Conservation (phyloP, 2,888 invertebrate species). For the Amphipoea lucens region DNA sequence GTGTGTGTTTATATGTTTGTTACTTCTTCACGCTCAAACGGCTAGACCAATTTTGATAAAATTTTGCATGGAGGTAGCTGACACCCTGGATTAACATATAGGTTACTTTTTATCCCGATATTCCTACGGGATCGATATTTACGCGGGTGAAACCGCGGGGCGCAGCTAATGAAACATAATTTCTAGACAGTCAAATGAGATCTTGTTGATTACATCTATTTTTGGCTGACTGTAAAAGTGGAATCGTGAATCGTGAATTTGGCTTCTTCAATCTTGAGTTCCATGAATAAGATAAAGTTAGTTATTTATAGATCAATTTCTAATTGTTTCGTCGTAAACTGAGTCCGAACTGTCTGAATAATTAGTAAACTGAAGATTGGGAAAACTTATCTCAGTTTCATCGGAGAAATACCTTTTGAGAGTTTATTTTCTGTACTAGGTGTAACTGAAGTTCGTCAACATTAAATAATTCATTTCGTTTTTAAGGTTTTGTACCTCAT, state of each 20-base stretch:
- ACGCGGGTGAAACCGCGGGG: too few species aligned
- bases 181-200: neutral
- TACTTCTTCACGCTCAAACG: too few species aligned
- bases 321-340: neutral
- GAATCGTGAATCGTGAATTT: neutral
- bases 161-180: too few species aligned
- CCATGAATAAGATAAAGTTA: neutral
- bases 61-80: too few species aligned
- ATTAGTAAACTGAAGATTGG: neutral
- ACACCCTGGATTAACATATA: too few species aligned
- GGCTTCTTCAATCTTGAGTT: neutral
- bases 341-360: neutral
- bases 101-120: too few species aligned
- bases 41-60: too few species aligned
- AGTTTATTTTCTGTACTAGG: neutral
- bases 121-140: too few species aligned
- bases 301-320: conserved; percentile 8
- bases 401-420: neutral
- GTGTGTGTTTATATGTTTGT: too few species aligned
- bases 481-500: too few species aligned
- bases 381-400: too few species aligned
- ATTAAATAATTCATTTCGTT: neutral
- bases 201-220: neutral
- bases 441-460: neutral
- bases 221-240: neutral